These are phyloP conservation scores for Aphelinus certus DNA, from an alignment of 1,140 invertebrate species.

Conservation along the genomic window DNA sequence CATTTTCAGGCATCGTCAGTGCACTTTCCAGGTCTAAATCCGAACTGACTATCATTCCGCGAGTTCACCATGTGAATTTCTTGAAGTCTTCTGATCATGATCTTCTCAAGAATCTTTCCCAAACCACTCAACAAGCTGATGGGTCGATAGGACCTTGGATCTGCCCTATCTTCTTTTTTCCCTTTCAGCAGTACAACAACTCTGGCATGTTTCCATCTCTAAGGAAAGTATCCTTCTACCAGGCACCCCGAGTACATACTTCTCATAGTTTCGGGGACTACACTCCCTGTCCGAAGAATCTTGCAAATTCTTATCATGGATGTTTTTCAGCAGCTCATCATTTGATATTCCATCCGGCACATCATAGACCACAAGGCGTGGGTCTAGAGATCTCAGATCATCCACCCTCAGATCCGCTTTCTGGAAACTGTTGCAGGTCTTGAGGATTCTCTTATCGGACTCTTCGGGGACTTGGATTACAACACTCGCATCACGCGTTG, in stretches of 20 bases:
- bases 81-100: not conserved
- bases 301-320: not conserved
- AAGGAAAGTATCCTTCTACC: not conserved
- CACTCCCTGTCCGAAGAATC: not conserved
- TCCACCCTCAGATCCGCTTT: not conserved
- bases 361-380: not conserved
- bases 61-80: constrained; percentile 1
- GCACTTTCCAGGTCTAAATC: not conserved
- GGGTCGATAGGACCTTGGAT: constrained; percentile 29
- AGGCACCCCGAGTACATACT: constrained; percentile 18
- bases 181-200: constrained; percentile 6
- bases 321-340: not conserved
- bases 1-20: constrained; percentile 7
- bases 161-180: not conserved
- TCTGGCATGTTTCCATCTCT: not conserved
- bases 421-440: not conserved
- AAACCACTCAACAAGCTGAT: too few species aligned
- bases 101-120: constrained; percentile 10
- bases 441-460: not conserved
- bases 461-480: not conserved
- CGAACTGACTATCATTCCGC: not conserved
- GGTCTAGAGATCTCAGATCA: not conserved
- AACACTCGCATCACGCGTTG: not conserved
- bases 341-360: not conserved
- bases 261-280: not conserved